Percentiles rank a stretch among this genome's conserved stretches.
Evolutionary conservation across 2,888 invertebrate genomes (phyloP).

Genomic region (Mythimna lalbum): DNA sequence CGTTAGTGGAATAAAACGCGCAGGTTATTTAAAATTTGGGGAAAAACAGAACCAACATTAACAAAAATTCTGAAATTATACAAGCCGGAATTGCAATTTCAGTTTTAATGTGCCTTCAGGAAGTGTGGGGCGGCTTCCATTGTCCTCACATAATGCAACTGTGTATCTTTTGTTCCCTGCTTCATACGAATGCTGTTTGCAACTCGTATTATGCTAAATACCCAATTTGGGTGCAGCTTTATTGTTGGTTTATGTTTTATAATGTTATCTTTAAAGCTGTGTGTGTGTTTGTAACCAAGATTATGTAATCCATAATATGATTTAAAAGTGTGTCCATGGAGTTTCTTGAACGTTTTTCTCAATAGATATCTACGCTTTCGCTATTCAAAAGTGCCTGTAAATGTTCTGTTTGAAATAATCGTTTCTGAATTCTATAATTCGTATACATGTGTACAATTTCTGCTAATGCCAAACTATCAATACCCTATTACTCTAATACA

Average conservation of each 20-base stretch:
- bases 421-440: no score
- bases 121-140: conserved; percentile 40
- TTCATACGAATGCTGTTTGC: conserved; percentile 39
- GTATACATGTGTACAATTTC: not conserved
- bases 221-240: conserved; percentile 36
- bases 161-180: conserved; percentile 52
- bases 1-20: not conserved
- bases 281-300: not conserved
- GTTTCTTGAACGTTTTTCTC: no score
- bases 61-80: conserved; percentile 23
- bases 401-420: no score
- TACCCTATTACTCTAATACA: not conserved
- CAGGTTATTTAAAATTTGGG: conserved; percentile 10
- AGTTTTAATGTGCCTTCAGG: conserved; percentile 48
- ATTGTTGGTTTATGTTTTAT: conserved; percentile 23
- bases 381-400: no score
- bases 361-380: no score
- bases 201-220: conserved; percentile 51
- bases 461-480: not conserved
- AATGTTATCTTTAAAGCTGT: not conserved
- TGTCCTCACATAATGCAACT: conserved; percentile 52
- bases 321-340: no score
- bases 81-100: conserved; percentile 45
- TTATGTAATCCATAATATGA: no score
- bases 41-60: conserved; percentile 15